Base-by-base conservation (phyloP, 2,888 invertebrate genomes). In the Oscheius sp. region DNA sequence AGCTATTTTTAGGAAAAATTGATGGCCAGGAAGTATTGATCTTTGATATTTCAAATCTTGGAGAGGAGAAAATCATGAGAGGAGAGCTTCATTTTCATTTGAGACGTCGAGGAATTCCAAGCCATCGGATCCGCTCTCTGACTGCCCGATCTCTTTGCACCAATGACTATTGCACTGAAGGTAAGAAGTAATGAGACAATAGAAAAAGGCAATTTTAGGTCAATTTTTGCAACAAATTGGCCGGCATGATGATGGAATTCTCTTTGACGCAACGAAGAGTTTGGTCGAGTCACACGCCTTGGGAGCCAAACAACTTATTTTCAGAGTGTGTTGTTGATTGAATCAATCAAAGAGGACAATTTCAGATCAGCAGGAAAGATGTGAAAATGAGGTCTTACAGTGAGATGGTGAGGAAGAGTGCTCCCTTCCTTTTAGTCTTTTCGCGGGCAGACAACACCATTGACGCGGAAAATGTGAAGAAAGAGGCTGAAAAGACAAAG, bases 51-150 rank as follows among this genome's bases (percentile, higher is more conserved):
- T 73, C 70, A 1, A 66, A 65, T 29, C 68, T 72, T 10, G 34
- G 72, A 6, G 53, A 74, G 1, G 78, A 78, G 61, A 55, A 75
- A 37, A 73, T 77, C 1, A 72, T 73, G 73, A 29, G 74, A 37
- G 78, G 71, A n/a, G 78, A 78, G 29, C 67, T 78, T 6, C 78
- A 78, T 39, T 78, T 78, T 64, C 72, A 63, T 53, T 65, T 78
- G 20, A 20, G 75, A 42, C 52, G 65, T 53, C 67, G 70, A 34
- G 74, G 71, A 25, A n/a, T 39, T 20, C 33, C 70, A 8, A 55
- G 69, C 52, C 63, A 70, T 48, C 69, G 74, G 55, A 68, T 74
- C 8, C 55, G 71, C 20, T 72, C 72, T n/a, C 70, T 78, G 33
- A 64, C 70, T 2, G 78, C 78, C 15, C 65, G 72, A 23, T 65